A percentile compares a stretch with the other conserved stretches of the same genome.
phyloP scores from a whole-genome alignment of 2,888 invertebrate genomes.

The Eurois occulta region DNA sequence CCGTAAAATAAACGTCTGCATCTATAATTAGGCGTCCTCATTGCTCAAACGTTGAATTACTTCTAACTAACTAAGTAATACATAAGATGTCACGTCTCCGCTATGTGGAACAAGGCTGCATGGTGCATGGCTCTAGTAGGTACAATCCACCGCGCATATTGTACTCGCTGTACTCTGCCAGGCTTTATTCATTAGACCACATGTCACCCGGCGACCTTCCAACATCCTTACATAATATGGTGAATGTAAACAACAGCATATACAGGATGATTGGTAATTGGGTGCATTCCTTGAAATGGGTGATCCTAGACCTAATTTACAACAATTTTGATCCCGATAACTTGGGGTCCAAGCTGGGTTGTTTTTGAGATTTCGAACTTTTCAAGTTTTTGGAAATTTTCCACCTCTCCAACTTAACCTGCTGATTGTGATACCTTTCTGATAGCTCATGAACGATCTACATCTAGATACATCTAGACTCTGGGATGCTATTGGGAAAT shows the following conservation, averaged over 20 bases:
- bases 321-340: no score
- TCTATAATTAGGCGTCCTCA: slow-evolving; percentile 11
- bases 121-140: slow-evolving; percentile 4
- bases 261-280: background rate
- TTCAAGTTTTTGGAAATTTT: no score
- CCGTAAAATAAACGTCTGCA: slow-evolving; percentile 3
- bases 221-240: background rate
- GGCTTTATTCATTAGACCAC: background rate
- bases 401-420: no score
- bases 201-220: slow-evolving; percentile 29
- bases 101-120: slow-evolving; percentile 46
- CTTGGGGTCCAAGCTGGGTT: no score
- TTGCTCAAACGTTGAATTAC: slow-evolving; percentile 11
- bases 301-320: no score
- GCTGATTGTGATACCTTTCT: no score
- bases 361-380: no score
- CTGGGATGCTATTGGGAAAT: background rate
- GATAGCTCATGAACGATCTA: no score
- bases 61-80: slow-evolving; percentile 14
- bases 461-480: no score
- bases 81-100: slow-evolving; percentile 21
- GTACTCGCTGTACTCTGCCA: background rate
- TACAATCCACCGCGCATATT: background rate
- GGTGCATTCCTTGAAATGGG: background rate
- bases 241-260: slow-evolving; percentile 26